A percentile compares a stretch with the other conserved stretches of the same genome.
These are phyloP conservation scores for Chrysocyon brachyurus DNA, from an alignment of 2,797 vertebrate species.

Conservation along the genomic window DNA sequence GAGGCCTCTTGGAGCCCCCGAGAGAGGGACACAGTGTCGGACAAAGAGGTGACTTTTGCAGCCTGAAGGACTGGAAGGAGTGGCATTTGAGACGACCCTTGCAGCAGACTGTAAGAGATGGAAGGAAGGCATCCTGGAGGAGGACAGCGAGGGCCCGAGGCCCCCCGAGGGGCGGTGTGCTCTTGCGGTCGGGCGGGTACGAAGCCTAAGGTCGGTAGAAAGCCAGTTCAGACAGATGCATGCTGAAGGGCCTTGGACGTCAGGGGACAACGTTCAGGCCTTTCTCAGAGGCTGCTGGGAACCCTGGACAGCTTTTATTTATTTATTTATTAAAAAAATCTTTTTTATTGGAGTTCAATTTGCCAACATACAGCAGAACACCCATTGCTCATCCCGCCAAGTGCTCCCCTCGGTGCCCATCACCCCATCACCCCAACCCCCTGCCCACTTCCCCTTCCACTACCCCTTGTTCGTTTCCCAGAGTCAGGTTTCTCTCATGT, in stretches of 20 bases:
- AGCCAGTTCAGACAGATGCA: background rate
- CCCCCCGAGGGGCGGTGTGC: background rate
- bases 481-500: too few species aligned
- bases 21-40: background rate
- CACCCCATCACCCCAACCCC: too few species aligned
- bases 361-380: too few species aligned
- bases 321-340: too few species aligned
- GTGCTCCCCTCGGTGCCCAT: too few species aligned
- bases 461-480: too few species aligned
- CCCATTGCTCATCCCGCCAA: too few species aligned
- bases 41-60: background rate
- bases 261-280: background rate
- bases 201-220: background rate
- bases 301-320: too few species aligned
- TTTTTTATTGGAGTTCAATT: too few species aligned
- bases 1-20: background rate
- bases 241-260: background rate
- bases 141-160: background rate
- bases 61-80: background rate
- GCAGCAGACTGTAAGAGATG: background rate
- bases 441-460: too few species aligned
- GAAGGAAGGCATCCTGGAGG: background rate
- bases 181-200: background rate
- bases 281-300: background rate
- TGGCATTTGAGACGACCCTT: background rate